A percentile compares a stretch with the other conserved stretches of the same genome.
Conservation (phyloP, 2,113 vertebrate species). For the Psephotus haematonotus region DNA sequence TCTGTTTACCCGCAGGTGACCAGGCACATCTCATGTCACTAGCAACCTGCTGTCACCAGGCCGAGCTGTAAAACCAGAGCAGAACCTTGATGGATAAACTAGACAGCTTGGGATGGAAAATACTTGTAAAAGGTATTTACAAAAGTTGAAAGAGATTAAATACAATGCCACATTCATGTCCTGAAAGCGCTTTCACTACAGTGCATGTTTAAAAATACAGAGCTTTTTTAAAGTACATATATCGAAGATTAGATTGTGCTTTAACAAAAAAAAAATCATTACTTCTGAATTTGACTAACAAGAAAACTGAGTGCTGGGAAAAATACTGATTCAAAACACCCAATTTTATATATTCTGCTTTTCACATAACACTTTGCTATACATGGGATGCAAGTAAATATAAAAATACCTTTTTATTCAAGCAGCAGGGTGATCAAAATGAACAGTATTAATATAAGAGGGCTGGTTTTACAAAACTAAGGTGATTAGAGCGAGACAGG, state of each 20-base stretch:
- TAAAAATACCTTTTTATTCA: constrained; percentile 70
- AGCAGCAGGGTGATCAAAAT: constrained; percentile 50
- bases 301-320: constrained; percentile 29
- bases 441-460: neutral
- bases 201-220: constrained; percentile 55
- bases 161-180: constrained; percentile 31
- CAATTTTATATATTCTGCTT: constrained; percentile 23
- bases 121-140: constrained; percentile 26
- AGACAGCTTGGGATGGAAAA: neutral
- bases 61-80: neutral
- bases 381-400: constrained; percentile 57
- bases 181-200: constrained; percentile 54
- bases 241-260: constrained; percentile 63
- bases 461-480: constrained; percentile 15
- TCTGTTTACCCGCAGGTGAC: rapidly evolving
- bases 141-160: constrained; percentile 24
- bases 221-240: constrained; percentile 41
- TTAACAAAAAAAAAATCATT: constrained; percentile 48
- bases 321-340: constrained; percentile 62
- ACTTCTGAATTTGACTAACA: constrained; percentile 2
- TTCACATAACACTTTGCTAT: constrained; percentile 34
- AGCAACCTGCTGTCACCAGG: neutral
- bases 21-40: neutral
- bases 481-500: neutral
- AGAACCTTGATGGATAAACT: neutral